Evolutionary conservation across 1,140 invertebrate species (phyloP), one percentile per base, ranked within the genome.

Genomic region (Lysiphlebus fabarum): DNA sequence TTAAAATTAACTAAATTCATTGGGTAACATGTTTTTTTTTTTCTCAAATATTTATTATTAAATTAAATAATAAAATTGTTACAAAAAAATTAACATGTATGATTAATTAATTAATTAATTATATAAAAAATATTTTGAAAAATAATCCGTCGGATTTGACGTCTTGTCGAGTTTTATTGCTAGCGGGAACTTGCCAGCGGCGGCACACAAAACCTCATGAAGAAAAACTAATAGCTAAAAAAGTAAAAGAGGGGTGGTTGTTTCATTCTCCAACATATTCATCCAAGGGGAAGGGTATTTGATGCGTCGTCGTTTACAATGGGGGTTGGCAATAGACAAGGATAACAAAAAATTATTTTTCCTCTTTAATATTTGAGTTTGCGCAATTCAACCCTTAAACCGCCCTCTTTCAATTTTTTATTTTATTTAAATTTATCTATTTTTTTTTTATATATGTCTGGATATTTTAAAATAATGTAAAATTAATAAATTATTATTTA

Each of bases 151-250:
- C 49, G 49, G 49, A 37, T 34, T 8, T 12, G 49, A 62, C 56
- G 62, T 50, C 51, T 37, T 7, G 63, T 62, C 37, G 42, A 62
- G 59, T 11, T 58, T 61, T 61, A 60, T 62, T 61, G 64, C 61
- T 64, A 62, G 53, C 59, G 63, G 63, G 62, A 65, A 62, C 58
- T 63, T 62, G 66, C 65, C 58, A 58, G 54, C 57, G 57, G 58
- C 56, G 55, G 58, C 58, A 41, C 59, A 26, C 17, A 4, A 65
- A 61, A 66, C 65, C 63, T 66, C 67, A 66, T 53, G 50, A 63
- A 53, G 60, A 57, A 26, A 59, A 66, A n/a, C n/a, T n/a, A n/a
- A n/a, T n/a, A n/a, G n/a, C 59, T 53, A 47, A 56, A 63, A 63
- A 65, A 62, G 66, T 65, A 62, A 62, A 62, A 62, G 53, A 55